Evolutionary conservation across 2,113 vertebrate genomes (phyloP).

Genomic region (Crypturellus undulatus): DNA sequence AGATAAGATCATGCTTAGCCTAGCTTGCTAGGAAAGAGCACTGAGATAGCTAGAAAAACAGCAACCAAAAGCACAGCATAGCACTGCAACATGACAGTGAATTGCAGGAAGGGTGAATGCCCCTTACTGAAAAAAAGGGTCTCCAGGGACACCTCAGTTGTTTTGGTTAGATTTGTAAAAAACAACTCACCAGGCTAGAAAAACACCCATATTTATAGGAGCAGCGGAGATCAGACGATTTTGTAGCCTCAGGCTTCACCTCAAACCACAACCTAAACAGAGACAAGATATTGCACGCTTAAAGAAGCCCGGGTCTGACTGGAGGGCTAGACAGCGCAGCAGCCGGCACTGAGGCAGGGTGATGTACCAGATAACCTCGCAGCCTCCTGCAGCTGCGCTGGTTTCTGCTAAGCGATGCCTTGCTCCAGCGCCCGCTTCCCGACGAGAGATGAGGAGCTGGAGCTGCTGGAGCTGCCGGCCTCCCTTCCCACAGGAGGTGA

Average conservation of each 20-base stretch:
- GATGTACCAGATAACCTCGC: neutral
- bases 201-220: neutral
- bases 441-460: neutral
- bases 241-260: neutral
- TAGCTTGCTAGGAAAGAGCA: neutral
- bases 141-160: accelerated
- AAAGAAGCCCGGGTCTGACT: neutral
- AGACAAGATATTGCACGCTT: neutral
- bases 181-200: neutral
- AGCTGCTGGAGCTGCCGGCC: neutral
- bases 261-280: neutral
- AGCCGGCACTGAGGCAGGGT: neutral
- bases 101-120: neutral
- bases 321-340: neutral
- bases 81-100: neutral
- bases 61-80: neutral
- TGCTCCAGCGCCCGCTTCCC: neutral
- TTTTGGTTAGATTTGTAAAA: neutral
- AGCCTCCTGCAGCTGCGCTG: neutral
- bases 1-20: neutral
- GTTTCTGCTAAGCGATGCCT: neutral
- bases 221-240: neutral
- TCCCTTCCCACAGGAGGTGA: neutral
- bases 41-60: neutral
- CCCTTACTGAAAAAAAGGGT: neutral